phyloP scores from a whole-genome alignment of 2,888 invertebrate genomes.

The Fissipunctia ypsillon region DNA sequence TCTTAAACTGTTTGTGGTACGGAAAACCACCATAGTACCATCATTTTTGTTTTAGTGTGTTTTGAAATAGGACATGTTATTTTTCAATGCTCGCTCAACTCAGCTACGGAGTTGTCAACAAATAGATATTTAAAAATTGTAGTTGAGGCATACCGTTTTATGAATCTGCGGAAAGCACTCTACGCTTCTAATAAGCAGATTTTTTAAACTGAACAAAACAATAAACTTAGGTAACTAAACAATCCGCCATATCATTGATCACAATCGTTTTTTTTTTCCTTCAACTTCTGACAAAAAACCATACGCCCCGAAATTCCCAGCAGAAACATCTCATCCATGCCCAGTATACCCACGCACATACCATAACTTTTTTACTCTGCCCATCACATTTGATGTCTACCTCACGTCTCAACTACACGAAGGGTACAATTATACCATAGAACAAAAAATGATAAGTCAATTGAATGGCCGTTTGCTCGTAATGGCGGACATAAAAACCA shows the following conservation, averaged over 20 bases:
- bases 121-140: not conserved
- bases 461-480: conserved; percentile 66
- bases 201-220: not conserved
- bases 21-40: not conserved
- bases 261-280: not conserved
- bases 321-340: not conserved
- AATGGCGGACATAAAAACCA: conserved; percentile 57
- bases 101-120: not conserved
- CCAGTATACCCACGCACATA: conserved; percentile 1
- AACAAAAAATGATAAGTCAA: conserved; percentile 57
- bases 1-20: not conserved
- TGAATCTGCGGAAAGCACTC: not conserved
- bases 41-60: not conserved
- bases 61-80: not conserved
- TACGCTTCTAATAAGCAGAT: not conserved
- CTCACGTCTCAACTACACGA: conserved; percentile 35
- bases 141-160: not conserved
- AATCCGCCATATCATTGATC: not conserved
- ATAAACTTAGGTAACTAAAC: not conserved
- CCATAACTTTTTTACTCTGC: conserved; percentile 17
- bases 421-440: conserved; percentile 50
- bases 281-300: conserved; percentile 3
- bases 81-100: not conserved
- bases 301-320: not conserved
- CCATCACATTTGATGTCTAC: conserved; percentile 29